Evolutionary conservation across 2,797 vertebrate species (phyloP), one percentile per base, ranked within the genome.

Genomic region (Eulemur coronatus): DNA sequence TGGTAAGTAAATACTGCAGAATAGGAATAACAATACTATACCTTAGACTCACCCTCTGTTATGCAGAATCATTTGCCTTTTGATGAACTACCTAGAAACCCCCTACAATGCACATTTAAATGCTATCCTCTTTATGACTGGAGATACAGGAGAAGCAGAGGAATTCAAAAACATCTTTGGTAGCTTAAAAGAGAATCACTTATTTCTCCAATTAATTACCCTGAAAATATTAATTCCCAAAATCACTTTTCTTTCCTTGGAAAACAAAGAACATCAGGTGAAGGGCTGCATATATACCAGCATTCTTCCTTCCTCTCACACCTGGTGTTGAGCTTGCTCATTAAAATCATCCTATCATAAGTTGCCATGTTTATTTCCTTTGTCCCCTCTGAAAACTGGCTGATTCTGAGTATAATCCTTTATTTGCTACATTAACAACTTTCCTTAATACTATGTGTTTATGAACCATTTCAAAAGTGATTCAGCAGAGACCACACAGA

Each of bases 201-300:
- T 97, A 96, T 91, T 98, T 97, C 88, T 80, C 57, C 87, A 79
- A 95, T 57, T 12, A 52, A 90, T 96, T 89, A 85, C 65, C 75
- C 96, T 97, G 85, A 94, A 92, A 97, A 96, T 38, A 93, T 69
- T 78, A 94, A 96, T 97, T 97, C 73, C 91, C 82, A 87, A 95
- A n/a, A 67, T 80, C 73, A 81, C 0, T 6, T 67, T 55, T 97
- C 84, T 57, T 88, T 35, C 88, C 95, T 75, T 91, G 88, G 63
- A 95, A 97, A 20, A 90, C 43, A 11, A 7, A 87, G 59, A 91
- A 84, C 48, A 63, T 61, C 86, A 91, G 95, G 73, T 92, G 67
- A 96, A 86, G 76, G 92, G 75, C 79, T 91, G 72, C 57, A 97
- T 11, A 69, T 67, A 95, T 94, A 94, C 2, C 24, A 48, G 72